These are phyloP conservation scores for Miichthys miiuy DNA, from an alignment of 2,797 vertebrate species.

Conservation along the genomic window DNA sequence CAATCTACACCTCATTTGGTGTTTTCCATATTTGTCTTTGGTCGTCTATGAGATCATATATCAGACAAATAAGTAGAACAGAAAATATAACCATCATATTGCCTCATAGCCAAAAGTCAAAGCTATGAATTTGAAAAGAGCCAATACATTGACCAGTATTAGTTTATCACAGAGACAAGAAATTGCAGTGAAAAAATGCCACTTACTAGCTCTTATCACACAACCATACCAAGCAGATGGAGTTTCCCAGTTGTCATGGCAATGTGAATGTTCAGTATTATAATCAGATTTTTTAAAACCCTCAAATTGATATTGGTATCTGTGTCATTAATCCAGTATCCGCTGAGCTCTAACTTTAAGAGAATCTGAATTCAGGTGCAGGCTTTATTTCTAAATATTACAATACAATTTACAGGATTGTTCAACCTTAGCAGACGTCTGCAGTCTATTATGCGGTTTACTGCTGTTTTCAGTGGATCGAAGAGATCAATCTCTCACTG, in stretches of 20 bases:
- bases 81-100: too few relatives aligned
- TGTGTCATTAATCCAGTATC: background rate
- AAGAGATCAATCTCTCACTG: slow-evolving; percentile 12
- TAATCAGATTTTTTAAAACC: background rate
- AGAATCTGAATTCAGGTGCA: background rate
- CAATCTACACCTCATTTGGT: too few relatives aligned
- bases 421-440: slow-evolving; percentile 7
- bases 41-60: too few relatives aligned
- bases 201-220: background rate
- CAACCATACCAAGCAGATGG: background rate
- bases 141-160: background rate
- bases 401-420: background rate
- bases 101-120: too few relatives aligned
- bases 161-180: background rate
- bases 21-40: too few relatives aligned
- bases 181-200: background rate
- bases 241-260: slow-evolving; percentile 19
- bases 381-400: background rate
- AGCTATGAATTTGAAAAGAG: too few relatives aligned
- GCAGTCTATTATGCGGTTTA: background rate
- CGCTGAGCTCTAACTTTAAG: background rate
- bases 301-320: background rate
- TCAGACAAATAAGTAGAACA: too few relatives aligned
- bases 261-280: slow-evolving; percentile 13
- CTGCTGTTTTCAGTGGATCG: background rate